These are phyloP conservation scores for Sitophilus oryzae DNA, from an alignment of 1,140 invertebrate species.

Conservation along the genomic window DNA sequence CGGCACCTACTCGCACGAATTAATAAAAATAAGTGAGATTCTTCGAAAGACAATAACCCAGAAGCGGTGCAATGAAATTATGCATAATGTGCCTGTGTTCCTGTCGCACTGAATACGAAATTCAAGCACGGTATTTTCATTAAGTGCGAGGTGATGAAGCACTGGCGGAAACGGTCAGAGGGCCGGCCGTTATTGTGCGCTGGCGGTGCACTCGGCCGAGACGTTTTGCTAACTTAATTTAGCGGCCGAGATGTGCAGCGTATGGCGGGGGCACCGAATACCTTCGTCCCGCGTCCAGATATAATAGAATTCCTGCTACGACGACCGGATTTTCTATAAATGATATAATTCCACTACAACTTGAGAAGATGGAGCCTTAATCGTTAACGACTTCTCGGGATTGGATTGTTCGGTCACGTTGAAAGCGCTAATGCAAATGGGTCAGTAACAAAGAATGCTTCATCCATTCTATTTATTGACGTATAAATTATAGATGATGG, in stretches of 20 bases:
- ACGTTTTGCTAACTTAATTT: conserved; percentile 39
- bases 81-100: conserved; percentile 23
- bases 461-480: too few relatives aligned
- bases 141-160: conserved; percentile 38
- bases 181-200: conserved; percentile 34
- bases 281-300: conserved; percentile 4
- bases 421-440: too few relatives aligned
- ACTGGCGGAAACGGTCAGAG: conserved; percentile 31
- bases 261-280: conserved; percentile 11
- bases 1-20: conserved; percentile 22
- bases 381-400: too few relatives aligned
- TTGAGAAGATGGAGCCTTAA: not conserved
- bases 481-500: too few relatives aligned
- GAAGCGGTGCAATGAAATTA: conserved; percentile 26
- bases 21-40: conserved; percentile 28
- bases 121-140: conserved; percentile 38
- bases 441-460: too few relatives aligned
- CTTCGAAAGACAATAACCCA: conserved; percentile 25
- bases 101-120: conserved; percentile 31
- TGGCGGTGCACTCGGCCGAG: conserved; percentile 33
- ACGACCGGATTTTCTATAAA: not conserved
- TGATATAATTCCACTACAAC: not conserved
- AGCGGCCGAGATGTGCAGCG: conserved; percentile 25
- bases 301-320: conserved; percentile 27
- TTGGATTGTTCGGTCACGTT: too few relatives aligned